These are phyloP conservation scores for Neofelis nebulosa DNA, from an alignment of 2,113 vertebrate species.

Conservation along the genomic window DNA sequence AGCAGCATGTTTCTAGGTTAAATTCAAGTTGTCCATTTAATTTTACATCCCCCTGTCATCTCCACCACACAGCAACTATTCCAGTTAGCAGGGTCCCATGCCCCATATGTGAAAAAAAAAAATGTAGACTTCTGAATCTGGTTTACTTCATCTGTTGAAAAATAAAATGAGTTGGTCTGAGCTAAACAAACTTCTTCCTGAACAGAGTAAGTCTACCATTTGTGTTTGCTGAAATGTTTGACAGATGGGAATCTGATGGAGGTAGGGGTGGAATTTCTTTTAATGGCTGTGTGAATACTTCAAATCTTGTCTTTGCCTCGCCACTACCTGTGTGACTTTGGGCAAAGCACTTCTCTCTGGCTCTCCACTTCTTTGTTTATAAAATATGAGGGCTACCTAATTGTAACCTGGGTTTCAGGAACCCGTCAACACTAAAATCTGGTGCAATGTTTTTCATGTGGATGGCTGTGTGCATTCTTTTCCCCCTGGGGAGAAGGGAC, in stretches of 20 bases:
- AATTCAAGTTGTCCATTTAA: conserved; percentile 23
- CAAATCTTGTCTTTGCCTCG: background rate
- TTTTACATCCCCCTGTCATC: background rate
- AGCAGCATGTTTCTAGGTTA: background rate
- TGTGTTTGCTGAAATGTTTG: conserved; percentile 65
- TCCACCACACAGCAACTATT: background rate
- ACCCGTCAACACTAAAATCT: background rate
- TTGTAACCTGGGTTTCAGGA: background rate
- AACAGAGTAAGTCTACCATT: background rate
- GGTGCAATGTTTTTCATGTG: background rate
- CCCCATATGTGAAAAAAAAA: background rate
- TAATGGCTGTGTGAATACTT: background rate
- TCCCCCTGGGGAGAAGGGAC: background rate
- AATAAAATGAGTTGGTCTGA: conserved; percentile 58
- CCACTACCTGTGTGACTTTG: background rate
- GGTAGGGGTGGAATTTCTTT: background rate
- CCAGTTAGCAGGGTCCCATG: background rate
- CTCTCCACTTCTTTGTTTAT: background rate
- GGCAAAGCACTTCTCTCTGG: background rate
- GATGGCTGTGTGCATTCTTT: background rate
- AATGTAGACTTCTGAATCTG: conserved; percentile 1
- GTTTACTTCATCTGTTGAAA: conserved; percentile 59
- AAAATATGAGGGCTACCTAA: background rate
- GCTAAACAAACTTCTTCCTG: conserved; percentile 49
- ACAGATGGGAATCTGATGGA: conserved; percentile 3